Evolutionary conservation across 2,797 vertebrate species (phyloP), one percentile per base, ranked within the genome.

Genomic region (Acridotheres tristis): DNA sequence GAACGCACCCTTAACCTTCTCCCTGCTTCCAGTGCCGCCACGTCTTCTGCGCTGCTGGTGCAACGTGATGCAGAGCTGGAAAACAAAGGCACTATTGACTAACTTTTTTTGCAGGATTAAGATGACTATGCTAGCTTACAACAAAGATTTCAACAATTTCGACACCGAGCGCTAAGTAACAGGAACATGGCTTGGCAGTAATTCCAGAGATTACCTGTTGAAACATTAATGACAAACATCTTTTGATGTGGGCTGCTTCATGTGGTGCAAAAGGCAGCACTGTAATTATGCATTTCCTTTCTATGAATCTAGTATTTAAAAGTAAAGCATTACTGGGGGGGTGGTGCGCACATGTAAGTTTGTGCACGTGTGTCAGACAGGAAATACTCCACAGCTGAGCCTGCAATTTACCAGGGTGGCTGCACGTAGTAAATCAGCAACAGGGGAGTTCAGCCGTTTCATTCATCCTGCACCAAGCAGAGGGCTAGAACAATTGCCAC

Each of bases 191-290:
- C 63, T 92, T 97, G 96, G 95, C 95, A 86, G 43, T 58, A 92
- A 95, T 87, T 97, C 92, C 89, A 72, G 79, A 96, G 94, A 97
- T 97, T 97, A 98, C 96, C 97, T 97, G 96, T 88, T 93, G 93
- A 97, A 97, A 97, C 85, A 94, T 92, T 95, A 95, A 96, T 97
- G 88, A 82, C 85, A 93, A 95, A 91, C 34, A 89, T 34, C 85
- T 97, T 97, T 98, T 98, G 97, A 98, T 97, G 97, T 98, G 97
- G 97, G 83, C 90, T 97, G 74, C 89, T 84, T 95, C 93, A 97
- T 97, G 96, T 96, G 80, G 50, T 94, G 85, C 77, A 94, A 92
- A 96, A 94, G 88, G 95, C 94, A 94, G 88, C 34, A 16, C 93
- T 90, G 94, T 86, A 97, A 96, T 96, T 96, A 94, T 91, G 78